Evolutionary conservation across 2,797 vertebrate species (phyloP), one percentile per base, ranked within the genome.

Genomic region (Gallinago nigripennis): DNA sequence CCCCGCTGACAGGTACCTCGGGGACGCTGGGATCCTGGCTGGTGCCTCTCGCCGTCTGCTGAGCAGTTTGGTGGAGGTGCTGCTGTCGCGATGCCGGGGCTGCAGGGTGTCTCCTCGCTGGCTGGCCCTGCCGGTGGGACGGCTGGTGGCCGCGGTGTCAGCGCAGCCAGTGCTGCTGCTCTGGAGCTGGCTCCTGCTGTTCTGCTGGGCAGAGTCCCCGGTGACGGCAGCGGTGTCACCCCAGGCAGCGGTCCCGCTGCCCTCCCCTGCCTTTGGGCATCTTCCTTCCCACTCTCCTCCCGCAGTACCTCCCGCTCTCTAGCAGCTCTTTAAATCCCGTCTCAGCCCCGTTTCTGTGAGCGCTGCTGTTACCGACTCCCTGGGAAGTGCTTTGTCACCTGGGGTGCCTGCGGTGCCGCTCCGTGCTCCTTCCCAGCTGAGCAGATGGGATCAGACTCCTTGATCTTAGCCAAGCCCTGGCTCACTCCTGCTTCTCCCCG

Each of bases 51-150:
- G 0, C 2, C 37, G 24, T 31, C 37, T 16, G 39, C 21, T 30
- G 25, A 3, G 21, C 39, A 16, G 3, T 24, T 37, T 7, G 10
- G 28, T 8, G 27, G 11, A n/a, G 27, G 57, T 21, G 27, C 35
- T 0, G 4, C 18, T 1, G 48, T 35, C 21, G 28, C 0, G 2
- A 8, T 25, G 61, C 69, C 9, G 33, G 33, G 25, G 19, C 15
- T 0, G 1, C 50, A 0, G 35, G 50, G 8, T 41, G n/a, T n/a
- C 53, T 35, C 18, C 37, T 48, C 0, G 0, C 1, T 1, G 30
- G 17, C 53, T 51, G 21, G 37, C 45, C 31, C 53, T 1, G 2
- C 61, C 24, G 30, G 8, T 50, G 2, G 0, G 43, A 5, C 25
- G 16, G 27, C 18, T 21, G 63, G 8, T 30, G 39, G 37, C 43